Conservation (phyloP, 2,113 vertebrate genomes). For the Tylochromis polylepis region DNA sequence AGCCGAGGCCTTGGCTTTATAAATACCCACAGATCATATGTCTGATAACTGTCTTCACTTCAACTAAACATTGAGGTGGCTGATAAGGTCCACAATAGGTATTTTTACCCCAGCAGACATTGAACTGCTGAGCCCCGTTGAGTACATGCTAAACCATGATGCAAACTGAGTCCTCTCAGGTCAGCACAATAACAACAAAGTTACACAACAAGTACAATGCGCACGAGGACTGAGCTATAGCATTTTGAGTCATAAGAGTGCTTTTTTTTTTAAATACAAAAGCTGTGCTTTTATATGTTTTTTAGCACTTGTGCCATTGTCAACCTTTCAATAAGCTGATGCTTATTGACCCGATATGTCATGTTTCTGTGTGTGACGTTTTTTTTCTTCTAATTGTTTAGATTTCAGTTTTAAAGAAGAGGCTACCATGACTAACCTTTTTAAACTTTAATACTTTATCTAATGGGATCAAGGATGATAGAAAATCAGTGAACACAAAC, state of each 20-base stretch:
- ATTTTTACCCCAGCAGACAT: constrained; percentile 50
- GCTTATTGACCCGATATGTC: neutral
- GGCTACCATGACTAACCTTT: neutral
- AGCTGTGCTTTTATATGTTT: neutral
- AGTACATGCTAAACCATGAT: neutral
- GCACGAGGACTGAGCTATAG: neutral
- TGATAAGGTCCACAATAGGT: constrained; percentile 38
- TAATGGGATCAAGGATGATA: neutral
- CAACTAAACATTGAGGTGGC: constrained; percentile 41
- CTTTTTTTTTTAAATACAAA: neutral
- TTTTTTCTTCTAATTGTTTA: neutral
- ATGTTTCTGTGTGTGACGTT: neutral
- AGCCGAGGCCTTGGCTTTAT: constrained; percentile 66
- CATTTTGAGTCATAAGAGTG: neutral
- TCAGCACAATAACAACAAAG: neutral
- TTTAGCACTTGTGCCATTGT: neutral
- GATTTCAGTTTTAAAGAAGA: neutral
- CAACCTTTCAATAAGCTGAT: neutral
- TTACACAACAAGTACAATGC: neutral
- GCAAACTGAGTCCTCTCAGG: neutral
- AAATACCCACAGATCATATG: constrained; percentile 72
- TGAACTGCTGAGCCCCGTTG: neutral
- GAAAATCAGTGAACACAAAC: neutral
- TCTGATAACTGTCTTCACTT: constrained; percentile 67
- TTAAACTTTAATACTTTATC: neutral